Base-by-base conservation (phyloP, 2,797 vertebrate genomes). In the Triplophysa yarkandensis region DNA sequence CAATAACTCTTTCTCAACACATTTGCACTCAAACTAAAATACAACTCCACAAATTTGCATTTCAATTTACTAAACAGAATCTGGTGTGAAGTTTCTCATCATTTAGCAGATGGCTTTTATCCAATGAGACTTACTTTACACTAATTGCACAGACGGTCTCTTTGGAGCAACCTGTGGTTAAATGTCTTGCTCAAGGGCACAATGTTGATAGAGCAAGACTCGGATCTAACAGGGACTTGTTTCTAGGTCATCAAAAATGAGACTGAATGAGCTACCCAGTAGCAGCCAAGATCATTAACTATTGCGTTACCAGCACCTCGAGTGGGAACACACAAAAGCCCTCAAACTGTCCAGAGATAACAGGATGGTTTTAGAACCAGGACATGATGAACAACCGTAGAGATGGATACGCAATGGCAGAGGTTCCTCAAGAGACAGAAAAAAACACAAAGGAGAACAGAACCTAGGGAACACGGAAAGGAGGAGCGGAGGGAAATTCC, bases 401-500 rank as follows among this genome's bases (percentile, higher is more conserved):
- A 54, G 13, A 64, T 60, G 36, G 17, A 60, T 50, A 27, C 67
- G 32, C 28, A 44, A 34, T 39, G 21, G 23, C 16, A 27, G 19
- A 30, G n/a, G 39, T 46, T 46, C 36, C 55, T 72, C 54, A 25
- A 23, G 72, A 57, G 65, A 77, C 30, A 44, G 41, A 36, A 72
- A 68, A 10, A 70, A 21, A 71, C 39, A 43, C 39, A 67, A 54
- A 13, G 44, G 52, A 73, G 25, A 71, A 28, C 13, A 74, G 66
- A 39, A 79, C 30, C 61, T 68, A 52, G 48, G 43, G 70, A 67
- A 73, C 69, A 69, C 39, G 39, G 39, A 72, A 46, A 6, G 28
- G 19, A 76, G 44, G 32, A 44, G 57, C n/a, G 27, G 17, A 74
- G 62, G 65, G 81, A 76, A 74, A 81, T 74, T 83, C 79, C 79